These are phyloP conservation scores for Cheilosia urbana DNA, from an alignment of 2,888 invertebrate genomes.

Conservation along the genomic window DNA sequence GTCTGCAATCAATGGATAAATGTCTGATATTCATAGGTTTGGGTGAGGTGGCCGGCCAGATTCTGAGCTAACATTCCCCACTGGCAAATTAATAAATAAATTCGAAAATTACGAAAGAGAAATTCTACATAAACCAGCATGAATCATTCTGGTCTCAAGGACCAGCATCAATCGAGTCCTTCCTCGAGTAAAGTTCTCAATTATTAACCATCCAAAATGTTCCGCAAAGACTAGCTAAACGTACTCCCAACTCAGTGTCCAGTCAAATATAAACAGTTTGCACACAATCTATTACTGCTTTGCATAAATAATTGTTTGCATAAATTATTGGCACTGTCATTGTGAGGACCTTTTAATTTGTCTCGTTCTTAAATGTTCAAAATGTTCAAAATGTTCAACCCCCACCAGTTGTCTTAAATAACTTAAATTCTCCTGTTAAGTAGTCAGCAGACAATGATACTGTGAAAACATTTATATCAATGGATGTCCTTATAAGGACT, in stretches of 20 bases:
- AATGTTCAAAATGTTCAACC: neutral
- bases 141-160: no score
- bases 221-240: neutral
- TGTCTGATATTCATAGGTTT: no score
- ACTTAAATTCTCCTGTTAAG: constrained; percentile 26
- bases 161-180: neutral
- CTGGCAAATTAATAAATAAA: no score
- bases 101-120: no score
- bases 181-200: neutral
- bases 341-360: neutral
- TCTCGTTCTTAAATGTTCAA: neutral
- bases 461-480: neutral
- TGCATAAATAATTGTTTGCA: constrained; percentile 34
- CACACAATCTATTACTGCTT: constrained; percentile 20
- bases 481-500: neutral
- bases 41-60: no score
- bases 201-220: neutral
- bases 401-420: neutral
- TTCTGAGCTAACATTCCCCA: no score
- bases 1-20: no score
- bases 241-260: neutral
- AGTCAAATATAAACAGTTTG: constrained; percentile 16
- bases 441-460: constrained; percentile 6
- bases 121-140: no score
- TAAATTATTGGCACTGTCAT: constrained; percentile 2